Base-by-base conservation (phyloP, 2,797 vertebrate species). In the Lagocephalus sceleratus region DNA sequence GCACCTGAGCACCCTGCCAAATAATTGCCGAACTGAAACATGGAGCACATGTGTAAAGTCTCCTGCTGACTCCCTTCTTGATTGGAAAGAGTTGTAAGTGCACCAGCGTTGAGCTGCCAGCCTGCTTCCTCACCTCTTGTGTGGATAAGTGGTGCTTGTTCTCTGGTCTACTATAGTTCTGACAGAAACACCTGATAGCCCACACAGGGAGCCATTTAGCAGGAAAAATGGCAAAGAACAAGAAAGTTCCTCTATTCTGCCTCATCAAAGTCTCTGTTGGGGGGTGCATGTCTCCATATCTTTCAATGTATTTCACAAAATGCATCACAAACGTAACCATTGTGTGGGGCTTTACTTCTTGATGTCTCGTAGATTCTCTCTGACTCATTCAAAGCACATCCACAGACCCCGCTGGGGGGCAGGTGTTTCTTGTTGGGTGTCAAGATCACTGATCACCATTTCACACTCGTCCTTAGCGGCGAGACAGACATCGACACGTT, bases 141-240 rank as follows among this genome's bases (percentile, higher is more conserved):
- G 54, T 70, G 68, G 67, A 73, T 75, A 76, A 75, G 65, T 69
- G 48, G 23, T n/a, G 54, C 45, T 23, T 72, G 63, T 71, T 32
- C 19, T 10, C 17, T 54, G 15, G 49, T 68, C 40, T 72, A 49
- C 64, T 70, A 76, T 74, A 54, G 57, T 61, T 62, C 25, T 42
- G 39, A 66, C 63, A 69, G 41, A 6, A 4, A 56, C 51, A 71
- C 51, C 59, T 56, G 66, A 56, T 39, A 51, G 60, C 48, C 60
- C 53, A 59, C 62, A 73, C 23, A 47, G 78, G 75, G 68, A 86
- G 54, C 72, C 55, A 83, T 79, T 85, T 78, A 76, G 20, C 47
- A 77, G 57, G 29, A 38, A 51, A 57, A 71, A 62, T 70, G 45
- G 54, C 48, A 72, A 61, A 71, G 58, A 51, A 44, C 57, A 68